Evolutionary conservation across 2,888 invertebrate genomes (phyloP).

Genomic region (Diadegma fenestrale): DNA sequence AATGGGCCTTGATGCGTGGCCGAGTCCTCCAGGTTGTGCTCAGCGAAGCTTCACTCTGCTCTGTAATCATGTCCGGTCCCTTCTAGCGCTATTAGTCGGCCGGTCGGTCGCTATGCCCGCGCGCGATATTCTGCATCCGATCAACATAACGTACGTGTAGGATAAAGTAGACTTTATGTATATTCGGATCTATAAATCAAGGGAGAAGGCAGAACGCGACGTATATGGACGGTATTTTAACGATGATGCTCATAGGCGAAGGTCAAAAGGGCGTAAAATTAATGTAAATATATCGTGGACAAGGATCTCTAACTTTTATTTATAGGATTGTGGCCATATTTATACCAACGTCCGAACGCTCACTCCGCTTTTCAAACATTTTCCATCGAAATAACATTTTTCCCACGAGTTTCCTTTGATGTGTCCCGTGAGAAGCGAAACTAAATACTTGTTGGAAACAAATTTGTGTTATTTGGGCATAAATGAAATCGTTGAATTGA

Average conservation of each 20-base stretch:
- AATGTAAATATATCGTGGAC: not conserved
- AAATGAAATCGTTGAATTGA: not conserved
- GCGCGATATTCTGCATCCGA: slow-evolving; percentile 26
- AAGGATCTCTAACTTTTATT: not conserved
- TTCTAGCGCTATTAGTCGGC: slow-evolving; percentile 67
- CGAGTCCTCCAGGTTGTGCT: slow-evolving; percentile 82
- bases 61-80: slow-evolving; percentile 83
- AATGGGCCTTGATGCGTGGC: slow-evolving; percentile 82
- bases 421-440: too few relatives aligned
- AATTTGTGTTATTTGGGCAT: not conserved
- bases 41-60: slow-evolving; percentile 83
- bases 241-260: not conserved
- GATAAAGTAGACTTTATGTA: not conserved
- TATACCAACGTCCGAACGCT: not conserved
- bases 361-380: not conserved
- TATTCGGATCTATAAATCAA: slow-evolving; percentile 8
- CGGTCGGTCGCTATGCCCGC: slow-evolving; percentile 47
- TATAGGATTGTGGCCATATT: not conserved
- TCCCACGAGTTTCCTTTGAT: not conserved
- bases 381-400: not conserved
- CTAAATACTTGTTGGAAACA: not conserved
- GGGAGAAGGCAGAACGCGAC: not conserved
- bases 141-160: not conserved
- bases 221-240: not conserved
- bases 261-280: slow-evolving; percentile 8